Percentiles rank a stretch among this genome's conserved stretches.
phyloP scores from a whole-genome alignment of 2,888 invertebrate species.

The Cordilura impudica region DNA sequence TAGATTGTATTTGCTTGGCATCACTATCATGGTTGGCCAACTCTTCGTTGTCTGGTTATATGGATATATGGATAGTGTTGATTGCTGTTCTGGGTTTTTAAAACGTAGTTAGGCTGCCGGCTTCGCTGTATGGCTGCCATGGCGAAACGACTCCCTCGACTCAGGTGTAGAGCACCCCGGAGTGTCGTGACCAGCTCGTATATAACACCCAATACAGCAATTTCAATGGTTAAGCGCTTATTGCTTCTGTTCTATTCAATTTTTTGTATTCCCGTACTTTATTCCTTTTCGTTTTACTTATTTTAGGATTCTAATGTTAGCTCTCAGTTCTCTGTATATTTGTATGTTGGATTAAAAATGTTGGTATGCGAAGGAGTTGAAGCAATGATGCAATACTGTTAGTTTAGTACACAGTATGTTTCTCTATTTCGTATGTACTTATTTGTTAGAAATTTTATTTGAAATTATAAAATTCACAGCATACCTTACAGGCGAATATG shows the following conservation, averaged over 20 bases:
- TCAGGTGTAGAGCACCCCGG: slow-evolving; percentile 78
- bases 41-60: slow-evolving; percentile 36
- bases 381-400: slow-evolving; percentile 33
- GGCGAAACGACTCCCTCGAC: slow-evolving; percentile 77
- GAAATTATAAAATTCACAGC: not conserved
- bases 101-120: slow-evolving; percentile 78
- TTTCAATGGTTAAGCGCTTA: slow-evolving; percentile 75
- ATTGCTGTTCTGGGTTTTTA: slow-evolving; percentile 78
- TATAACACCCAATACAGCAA: slow-evolving; percentile 78
- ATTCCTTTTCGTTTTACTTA: slow-evolving; percentile 29
- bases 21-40: slow-evolving; percentile 2
- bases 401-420: slow-evolving; percentile 20
- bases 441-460: not conserved
- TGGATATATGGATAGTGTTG: slow-evolving; percentile 72
- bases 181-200: slow-evolving; percentile 78
- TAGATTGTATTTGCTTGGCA: slow-evolving; percentile 44
- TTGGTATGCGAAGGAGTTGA: not conserved
- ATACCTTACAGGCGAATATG: not conserved
- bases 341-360: slow-evolving; percentile 10
- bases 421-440: not conserved
- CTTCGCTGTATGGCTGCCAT: slow-evolving; percentile 59
- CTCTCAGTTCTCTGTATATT: not conserved
- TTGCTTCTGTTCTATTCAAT: slow-evolving; percentile 56
- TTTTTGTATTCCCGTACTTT: slow-evolving; percentile 21
- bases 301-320: slow-evolving; percentile 52